phyloP scores from a whole-genome alignment of 1,140 invertebrate genomes.

The Cephus cinctus region DNA sequence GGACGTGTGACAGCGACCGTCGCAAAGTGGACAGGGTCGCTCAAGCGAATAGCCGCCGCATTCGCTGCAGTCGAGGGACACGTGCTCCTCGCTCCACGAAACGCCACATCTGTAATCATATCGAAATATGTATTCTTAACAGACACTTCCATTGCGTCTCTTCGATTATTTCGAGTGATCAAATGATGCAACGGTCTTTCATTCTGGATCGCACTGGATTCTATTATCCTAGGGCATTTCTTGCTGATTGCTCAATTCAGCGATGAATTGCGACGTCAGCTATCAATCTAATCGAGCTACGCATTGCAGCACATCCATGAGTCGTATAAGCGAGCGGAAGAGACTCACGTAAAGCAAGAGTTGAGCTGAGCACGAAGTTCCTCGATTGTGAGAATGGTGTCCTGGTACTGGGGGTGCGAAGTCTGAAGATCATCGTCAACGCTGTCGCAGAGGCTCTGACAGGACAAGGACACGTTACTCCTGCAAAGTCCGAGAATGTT shows the following conservation, averaged over 20 bases:
- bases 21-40: slow-evolving; percentile 75
- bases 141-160: background rate
- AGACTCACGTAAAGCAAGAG: slow-evolving; percentile 70
- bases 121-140: slow-evolving; percentile 2
- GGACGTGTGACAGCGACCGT: slow-evolving; percentile 69
- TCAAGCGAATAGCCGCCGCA: slow-evolving; percentile 79
- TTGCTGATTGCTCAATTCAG: slow-evolving; percentile 28
- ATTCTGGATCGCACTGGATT: slow-evolving; percentile 42
- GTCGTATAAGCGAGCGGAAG: no score
- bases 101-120: slow-evolving; percentile 70
- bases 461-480: slow-evolving; percentile 47
- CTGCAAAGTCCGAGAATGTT: no score
- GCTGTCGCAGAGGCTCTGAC: slow-evolving; percentile 39
- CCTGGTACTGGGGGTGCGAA: slow-evolving; percentile 52
- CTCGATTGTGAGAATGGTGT: slow-evolving; percentile 67
- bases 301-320: no score
- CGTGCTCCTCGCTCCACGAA: slow-evolving; percentile 78
- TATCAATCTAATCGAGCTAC: no score
- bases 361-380: slow-evolving; percentile 69
- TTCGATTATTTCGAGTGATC: no score
- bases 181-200: slow-evolving; percentile 25
- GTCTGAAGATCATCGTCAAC: slow-evolving; percentile 38
- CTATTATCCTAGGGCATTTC: slow-evolving; percentile 34
- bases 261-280: no score
- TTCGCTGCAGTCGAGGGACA: slow-evolving; percentile 77